Evolutionary conservation across 2,113 vertebrate genomes (phyloP).

Genomic region (Dasyornis broadbenti): DNA sequence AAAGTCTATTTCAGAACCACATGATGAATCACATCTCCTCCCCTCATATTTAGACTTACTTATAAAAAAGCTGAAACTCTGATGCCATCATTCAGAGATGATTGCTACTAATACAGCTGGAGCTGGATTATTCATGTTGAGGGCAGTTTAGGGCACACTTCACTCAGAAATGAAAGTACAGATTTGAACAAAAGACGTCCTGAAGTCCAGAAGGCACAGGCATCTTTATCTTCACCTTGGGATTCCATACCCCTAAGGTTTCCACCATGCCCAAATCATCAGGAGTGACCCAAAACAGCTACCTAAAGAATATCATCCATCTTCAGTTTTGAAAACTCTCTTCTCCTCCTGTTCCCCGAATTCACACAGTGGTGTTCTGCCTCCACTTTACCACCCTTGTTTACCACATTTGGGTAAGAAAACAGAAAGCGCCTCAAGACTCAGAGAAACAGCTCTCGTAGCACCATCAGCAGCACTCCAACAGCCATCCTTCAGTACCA

Average conservation of each 20-base stretch:
- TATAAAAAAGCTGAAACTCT: conserved; percentile 1
- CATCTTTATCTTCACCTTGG: neutral
- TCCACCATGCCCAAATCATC: neutral
- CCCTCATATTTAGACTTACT: neutral
- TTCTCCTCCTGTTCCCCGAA: neutral
- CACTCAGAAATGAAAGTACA: neutral
- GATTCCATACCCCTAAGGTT: neutral
- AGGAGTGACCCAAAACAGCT: neutral
- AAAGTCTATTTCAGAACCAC: neutral
- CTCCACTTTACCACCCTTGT: neutral
- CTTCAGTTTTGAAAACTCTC: neutral
- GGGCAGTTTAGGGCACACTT: neutral
- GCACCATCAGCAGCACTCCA: neutral
- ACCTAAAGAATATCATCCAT: neutral
- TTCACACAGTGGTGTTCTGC: neutral
- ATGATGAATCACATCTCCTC: conserved; percentile 27
- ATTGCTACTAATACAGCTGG: conserved; percentile 31
- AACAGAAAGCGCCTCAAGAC: neutral
- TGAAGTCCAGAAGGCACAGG: neutral
- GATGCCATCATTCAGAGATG: neutral
- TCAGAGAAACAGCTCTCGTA: neutral
- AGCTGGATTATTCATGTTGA: conserved; percentile 18
- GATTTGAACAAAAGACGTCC: neutral
- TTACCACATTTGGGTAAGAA: neutral
- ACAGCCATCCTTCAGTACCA: neutral